Percentiles rank a stretch among this genome's conserved stretches.
Evolutionary conservation across 2,888 invertebrate species (phyloP).

Genomic region (Merodon equestris): DNA sequence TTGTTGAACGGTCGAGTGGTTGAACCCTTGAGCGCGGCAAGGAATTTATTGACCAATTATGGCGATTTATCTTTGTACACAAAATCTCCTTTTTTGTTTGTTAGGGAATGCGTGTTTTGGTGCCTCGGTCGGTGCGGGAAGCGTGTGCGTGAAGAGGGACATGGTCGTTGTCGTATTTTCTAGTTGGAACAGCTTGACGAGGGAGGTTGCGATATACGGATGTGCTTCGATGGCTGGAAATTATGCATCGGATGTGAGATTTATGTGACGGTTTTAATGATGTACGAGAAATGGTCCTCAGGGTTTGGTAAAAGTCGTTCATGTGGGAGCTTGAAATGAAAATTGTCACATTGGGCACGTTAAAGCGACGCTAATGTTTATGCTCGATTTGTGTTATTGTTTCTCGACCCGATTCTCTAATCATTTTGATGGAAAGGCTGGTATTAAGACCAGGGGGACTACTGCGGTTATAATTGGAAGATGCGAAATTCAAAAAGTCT

Average conservation of each 20-base stretch:
- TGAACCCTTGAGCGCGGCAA: slow-evolving; percentile 10
- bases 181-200: slow-evolving; percentile 20
- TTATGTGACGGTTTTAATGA: slow-evolving; percentile 64
- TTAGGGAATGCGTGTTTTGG: slow-evolving; percentile 39
- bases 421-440: no score
- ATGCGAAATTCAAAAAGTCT: no score
- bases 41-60: slow-evolving; percentile 64
- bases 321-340: slow-evolving; percentile 5
- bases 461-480: no score
- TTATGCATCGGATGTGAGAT: slow-evolving; percentile 55
- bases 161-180: not conserved
- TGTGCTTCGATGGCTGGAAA: slow-evolving; percentile 31
- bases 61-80: slow-evolving; percentile 49
- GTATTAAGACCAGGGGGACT: no score
- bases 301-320: slow-evolving; percentile 52
- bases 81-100: slow-evolving; percentile 18
- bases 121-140: no score
- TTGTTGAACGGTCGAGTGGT: not conserved
- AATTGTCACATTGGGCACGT: no score
- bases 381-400: no score
- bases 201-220: slow-evolving; percentile 29
- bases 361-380: no score
- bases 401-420: no score
- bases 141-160: slow-evolving; percentile 7
- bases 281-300: slow-evolving; percentile 50